Conservation (phyloP, 2,797 vertebrate species). For the Loriculus beryllinus region DNA sequence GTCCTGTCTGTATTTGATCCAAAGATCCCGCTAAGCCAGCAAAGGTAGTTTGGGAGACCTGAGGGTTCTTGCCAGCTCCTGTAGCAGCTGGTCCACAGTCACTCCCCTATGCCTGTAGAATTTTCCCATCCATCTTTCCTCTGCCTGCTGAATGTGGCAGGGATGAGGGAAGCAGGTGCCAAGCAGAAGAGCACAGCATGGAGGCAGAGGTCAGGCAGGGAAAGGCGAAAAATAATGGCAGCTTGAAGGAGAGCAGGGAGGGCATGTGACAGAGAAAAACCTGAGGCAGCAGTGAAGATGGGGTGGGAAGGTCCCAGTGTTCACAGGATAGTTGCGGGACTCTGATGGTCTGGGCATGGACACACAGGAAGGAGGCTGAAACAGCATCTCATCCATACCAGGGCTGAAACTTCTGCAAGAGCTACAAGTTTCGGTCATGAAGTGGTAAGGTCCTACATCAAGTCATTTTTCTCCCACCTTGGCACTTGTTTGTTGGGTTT, state of each 20-base stretch:
- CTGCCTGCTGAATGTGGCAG: not conserved
- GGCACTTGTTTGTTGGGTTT: fast-evolving
- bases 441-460: not conserved
- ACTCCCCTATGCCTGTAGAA: not conserved
- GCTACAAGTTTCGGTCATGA: not conserved
- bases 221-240: not conserved
- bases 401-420: not conserved
- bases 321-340: fast-evolving
- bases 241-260: not conserved
- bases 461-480: not conserved
- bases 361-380: not conserved
- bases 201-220: not conserved
- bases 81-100: not conserved
- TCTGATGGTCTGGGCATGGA: not conserved
- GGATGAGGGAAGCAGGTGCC: not conserved
- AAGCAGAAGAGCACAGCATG: not conserved
- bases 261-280: not conserved
- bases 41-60: not conserved
- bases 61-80: not conserved
- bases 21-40: not conserved
- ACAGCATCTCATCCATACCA: fast-evolving
- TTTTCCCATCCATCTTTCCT: not conserved
- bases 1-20: not conserved
- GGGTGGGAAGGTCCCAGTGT: not conserved
- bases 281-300: not conserved